Base-by-base conservation (phyloP, 2,113 vertebrate species). In the Lophura nycthemera region DNA sequence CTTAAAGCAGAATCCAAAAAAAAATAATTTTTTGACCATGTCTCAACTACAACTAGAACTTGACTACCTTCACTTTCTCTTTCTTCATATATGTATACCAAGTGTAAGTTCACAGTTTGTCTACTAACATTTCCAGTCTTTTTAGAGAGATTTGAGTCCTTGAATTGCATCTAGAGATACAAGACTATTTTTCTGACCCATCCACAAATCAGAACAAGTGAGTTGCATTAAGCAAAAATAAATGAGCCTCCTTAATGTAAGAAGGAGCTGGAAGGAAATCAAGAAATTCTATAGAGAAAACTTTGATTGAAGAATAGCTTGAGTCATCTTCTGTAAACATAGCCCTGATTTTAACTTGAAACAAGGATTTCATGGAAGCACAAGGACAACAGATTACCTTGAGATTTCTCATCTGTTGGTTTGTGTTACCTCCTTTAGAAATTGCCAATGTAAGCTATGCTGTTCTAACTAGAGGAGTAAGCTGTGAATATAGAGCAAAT, bases 221-320 rank as follows among this genome's bases (percentile, higher is more conserved):
- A 70, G 13, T 13, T 84, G 43, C 54, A 8, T 64, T 84, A 82
- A 67, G n/a, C 6, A 83, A 88, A 93, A 93, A 24, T n/a, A 69
- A 82, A 63, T 34, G 0, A 75, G 38, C 34, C 20, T 79, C 24
- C 8, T 20, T 48, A 64, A 67, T 27, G 21, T 18, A 85, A 60
- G 36, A 88, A 83, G 74, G 1, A 78, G 42, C 59, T 83, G 36
- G 71, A 90, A 72, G n/a, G 8, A 65, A 92, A 92, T 25, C 11
- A 82, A 1, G 1, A 65, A 18, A 76, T 63, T 32, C 25, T 73
- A 11, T 6, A 79, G 29, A 83, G 47, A 38, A 71, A 82, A 93
- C 47, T 10, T 21, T 65, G 24, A 21, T 24, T 17, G 32, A 90
- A 63, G 59, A 59, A 79, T 18, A 87, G 9, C 12, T 43, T 75